These are phyloP conservation scores for Anthoscopus minutus DNA, from an alignment of 2,113 vertebrate genomes.

Conservation along the genomic window DNA sequence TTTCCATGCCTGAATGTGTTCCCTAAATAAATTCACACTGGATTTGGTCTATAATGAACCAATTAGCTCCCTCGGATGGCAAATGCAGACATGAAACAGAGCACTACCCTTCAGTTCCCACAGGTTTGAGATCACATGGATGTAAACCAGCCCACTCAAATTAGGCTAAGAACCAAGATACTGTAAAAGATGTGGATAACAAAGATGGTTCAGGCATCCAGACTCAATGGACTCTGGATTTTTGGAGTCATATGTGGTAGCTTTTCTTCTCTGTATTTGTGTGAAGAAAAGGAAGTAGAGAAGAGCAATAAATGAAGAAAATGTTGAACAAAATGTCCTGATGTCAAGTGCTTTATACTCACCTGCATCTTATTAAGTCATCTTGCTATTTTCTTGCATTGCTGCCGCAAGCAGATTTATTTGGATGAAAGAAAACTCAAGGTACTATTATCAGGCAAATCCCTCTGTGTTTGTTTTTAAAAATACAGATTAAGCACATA, in stretches of 20 bases:
- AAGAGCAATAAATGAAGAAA: background rate
- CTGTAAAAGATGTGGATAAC: accelerated
- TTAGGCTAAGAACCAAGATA: background rate
- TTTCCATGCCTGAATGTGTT: accelerated
- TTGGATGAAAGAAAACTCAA: background rate
- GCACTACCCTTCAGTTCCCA: accelerated
- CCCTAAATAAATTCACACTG: background rate
- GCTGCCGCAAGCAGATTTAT: background rate
- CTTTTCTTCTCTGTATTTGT: background rate
- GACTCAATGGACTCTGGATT: background rate
- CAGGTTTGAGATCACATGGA: background rate
- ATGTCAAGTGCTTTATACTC: background rate
- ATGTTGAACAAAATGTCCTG: background rate
- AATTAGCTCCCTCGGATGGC: background rate
- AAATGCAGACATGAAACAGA: background rate
- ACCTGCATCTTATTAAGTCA: background rate
- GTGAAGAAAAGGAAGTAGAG: background rate
- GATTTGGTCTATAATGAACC: background rate
- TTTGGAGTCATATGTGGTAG: background rate
- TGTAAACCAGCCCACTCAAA: background rate
- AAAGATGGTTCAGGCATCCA: background rate
- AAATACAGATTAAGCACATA: constrained; percentile 44
- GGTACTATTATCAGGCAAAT: background rate
- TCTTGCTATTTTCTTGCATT: background rate
- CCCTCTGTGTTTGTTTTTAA: background rate